A percentile compares a stretch with the other conserved stretches of the same genome.
These are phyloP conservation scores for Colletes latitarsis DNA, from an alignment of 1,140 invertebrate genomes.

Conservation along the genomic window DNA sequence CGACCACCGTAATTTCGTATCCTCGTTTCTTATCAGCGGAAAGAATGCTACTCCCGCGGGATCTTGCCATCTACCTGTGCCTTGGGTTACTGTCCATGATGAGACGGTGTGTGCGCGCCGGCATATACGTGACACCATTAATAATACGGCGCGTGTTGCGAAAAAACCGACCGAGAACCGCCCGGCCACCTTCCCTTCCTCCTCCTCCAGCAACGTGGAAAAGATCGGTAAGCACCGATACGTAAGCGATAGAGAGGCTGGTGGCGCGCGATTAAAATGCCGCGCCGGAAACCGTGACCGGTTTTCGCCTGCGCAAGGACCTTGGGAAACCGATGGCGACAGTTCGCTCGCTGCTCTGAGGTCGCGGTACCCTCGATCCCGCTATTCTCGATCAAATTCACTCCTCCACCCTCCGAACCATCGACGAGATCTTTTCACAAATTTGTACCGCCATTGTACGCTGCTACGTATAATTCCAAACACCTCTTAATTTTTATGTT, in stretches of 20 bases:
- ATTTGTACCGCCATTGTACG: no score
- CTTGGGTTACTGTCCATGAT: constrained; percentile 69
- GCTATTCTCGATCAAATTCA: no score
- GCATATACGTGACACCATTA: constrained; percentile 65
- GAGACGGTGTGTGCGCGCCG: constrained; percentile 58
- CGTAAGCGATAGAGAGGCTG: neutral
- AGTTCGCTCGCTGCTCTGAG: neutral
- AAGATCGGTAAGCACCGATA: constrained; percentile 21
- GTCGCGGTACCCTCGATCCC: no score
- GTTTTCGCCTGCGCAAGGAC: neutral
- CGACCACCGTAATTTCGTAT: constrained; percentile 48
- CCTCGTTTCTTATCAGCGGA: constrained; percentile 59
- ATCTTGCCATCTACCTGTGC: constrained; percentile 56
- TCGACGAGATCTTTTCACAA: no score
- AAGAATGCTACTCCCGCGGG: constrained; percentile 33
- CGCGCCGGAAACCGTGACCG: constrained; percentile 11
- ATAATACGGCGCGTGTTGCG: constrained; percentile 51
- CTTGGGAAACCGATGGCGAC: neutral
- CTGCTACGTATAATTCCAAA: no score
- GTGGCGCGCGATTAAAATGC: constrained; percentile 18
- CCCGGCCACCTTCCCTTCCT: neutral
- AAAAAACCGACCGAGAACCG: constrained; percentile 34
- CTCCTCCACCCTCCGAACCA: no score
- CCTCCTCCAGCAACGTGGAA: neutral
- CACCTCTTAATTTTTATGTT: no score